phyloP scores from a whole-genome alignment of 2,888 invertebrate species.

The Eledona agricola region DNA sequence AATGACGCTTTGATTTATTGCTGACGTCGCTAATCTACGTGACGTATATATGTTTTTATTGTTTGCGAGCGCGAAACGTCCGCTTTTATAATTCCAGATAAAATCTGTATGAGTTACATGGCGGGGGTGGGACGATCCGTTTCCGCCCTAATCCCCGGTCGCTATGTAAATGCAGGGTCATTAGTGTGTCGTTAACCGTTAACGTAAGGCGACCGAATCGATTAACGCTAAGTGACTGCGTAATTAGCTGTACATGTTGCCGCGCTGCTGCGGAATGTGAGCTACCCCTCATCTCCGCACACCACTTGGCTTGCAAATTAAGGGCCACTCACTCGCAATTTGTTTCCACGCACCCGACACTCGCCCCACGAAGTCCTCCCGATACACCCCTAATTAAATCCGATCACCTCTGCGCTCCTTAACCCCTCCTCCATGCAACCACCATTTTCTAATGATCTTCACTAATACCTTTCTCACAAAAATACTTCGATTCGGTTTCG shows the following conservation, averaged over 20 bases:
- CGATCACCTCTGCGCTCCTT: slow-evolving; percentile 3
- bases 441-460: too few relatives aligned
- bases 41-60: slow-evolving; percentile 64
- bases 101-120: slow-evolving; percentile 60
- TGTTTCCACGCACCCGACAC: slow-evolving; percentile 40
- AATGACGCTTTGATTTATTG: slow-evolving; percentile 64
- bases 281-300: slow-evolving; percentile 33
- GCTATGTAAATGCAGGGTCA: slow-evolving; percentile 64
- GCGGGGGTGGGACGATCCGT: slow-evolving; percentile 26
- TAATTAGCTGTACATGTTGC: slow-evolving; percentile 64
- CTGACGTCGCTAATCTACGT: slow-evolving; percentile 64
- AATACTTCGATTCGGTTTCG: too few relatives aligned
- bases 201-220: slow-evolving; percentile 65
- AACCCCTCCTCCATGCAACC: slow-evolving; percentile 1
- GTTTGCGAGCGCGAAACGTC: slow-evolving; percentile 61
- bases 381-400: slow-evolving; percentile 27
- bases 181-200: slow-evolving; percentile 65
- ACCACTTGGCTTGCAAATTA: slow-evolving; percentile 53
- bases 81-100: slow-evolving; percentile 63
- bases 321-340: slow-evolving; percentile 52
- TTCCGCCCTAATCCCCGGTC: slow-evolving; percentile 47
- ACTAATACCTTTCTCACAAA: too few relatives aligned
- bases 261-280: slow-evolving; percentile 40
- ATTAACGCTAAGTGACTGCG: slow-evolving; percentile 66
- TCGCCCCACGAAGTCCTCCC: slow-evolving; percentile 12